phyloP scores from a whole-genome alignment of 2,888 invertebrate genomes.

The Eumerus sabulonum region DNA sequence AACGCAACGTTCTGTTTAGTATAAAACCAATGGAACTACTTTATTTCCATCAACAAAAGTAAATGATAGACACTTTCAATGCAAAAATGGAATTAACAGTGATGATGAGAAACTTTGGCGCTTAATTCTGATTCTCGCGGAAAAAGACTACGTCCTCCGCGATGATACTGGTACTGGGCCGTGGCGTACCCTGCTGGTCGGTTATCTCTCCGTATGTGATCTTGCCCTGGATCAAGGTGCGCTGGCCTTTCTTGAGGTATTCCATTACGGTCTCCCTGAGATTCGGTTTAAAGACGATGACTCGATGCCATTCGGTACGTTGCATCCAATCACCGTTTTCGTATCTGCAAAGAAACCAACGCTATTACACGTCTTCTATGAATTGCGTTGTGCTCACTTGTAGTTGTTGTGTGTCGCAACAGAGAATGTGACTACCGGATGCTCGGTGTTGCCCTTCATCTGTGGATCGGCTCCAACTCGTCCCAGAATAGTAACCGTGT shows the following conservation, averaged over 20 bases:
- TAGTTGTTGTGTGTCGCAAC: constrained; percentile 94
- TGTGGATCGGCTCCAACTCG: constrained; percentile 94
- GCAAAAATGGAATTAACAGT: constrained; percentile 50
- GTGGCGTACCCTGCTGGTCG: constrained; percentile 86
- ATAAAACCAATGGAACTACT: constrained; percentile 44
- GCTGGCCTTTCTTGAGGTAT: constrained; percentile 91
- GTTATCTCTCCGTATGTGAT: constrained; percentile 91
- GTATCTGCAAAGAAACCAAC: constrained; percentile 77
- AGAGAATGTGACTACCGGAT: constrained; percentile 93
- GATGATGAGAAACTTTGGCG: constrained; percentile 14
- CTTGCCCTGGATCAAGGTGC: constrained; percentile 90
- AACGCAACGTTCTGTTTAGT: background rate
- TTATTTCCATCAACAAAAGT: constrained; percentile 37
- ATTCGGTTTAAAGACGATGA: constrained; percentile 91
- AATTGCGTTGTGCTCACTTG: constrained; percentile 77
- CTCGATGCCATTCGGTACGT: constrained; percentile 94
- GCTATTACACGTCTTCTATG: background rate
- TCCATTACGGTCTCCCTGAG: constrained; percentile 89
- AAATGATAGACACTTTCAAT: constrained; percentile 40
- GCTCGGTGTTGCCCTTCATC: constrained; percentile 88
- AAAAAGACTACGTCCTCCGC: constrained; percentile 94
- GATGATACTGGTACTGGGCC: constrained; percentile 88
- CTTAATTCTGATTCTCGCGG: constrained; percentile 78
- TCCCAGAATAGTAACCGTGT: constrained; percentile 91
- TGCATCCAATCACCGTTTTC: constrained; percentile 89